A percentile compares a stretch with the other conserved stretches of the same genome.
Conservation (phyloP, 2,113 vertebrate genomes). For the Charina bottae region DNA sequence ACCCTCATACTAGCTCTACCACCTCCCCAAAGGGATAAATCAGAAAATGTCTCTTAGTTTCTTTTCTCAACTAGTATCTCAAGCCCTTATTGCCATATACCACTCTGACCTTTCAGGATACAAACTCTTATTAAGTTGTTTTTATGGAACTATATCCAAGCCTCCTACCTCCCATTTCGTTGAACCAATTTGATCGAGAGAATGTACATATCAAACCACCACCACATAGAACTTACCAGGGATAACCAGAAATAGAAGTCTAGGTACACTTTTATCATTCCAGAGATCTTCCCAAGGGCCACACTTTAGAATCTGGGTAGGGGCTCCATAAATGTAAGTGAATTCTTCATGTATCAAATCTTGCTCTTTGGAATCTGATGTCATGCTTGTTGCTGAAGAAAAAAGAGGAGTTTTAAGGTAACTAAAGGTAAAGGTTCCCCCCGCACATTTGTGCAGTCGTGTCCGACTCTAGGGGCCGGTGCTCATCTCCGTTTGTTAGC, state of each 20-base stretch:
- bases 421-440: too few relatives aligned
- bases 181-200: not conserved
- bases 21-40: not conserved
- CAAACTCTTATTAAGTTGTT: not conserved
- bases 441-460: too few relatives aligned
- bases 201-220: not conserved
- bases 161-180: not conserved
- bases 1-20: not conserved
- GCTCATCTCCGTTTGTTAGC: too few relatives aligned
- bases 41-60: not conserved
- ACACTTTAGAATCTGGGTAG: slow-evolving; percentile 78
- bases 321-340: slow-evolving; percentile 74
- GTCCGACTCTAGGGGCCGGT: too few relatives aligned
- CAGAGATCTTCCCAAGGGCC: slow-evolving; percentile 77
- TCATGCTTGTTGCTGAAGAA: slow-evolving; percentile 64
- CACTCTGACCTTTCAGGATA: not conserved
- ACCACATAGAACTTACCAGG: slow-evolving; percentile 68
- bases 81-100: not conserved
- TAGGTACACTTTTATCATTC: slow-evolving; percentile 63
- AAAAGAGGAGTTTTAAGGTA: slow-evolving; percentile 42
- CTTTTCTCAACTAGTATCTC: not conserved
- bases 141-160: not conserved
- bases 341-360: slow-evolving; percentile 76
- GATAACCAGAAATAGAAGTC: slow-evolving; percentile 77
- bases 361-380: slow-evolving; percentile 58